Conservation (phyloP, 1,140 invertebrate species). For the Diabrotica undecimpunctata region DNA sequence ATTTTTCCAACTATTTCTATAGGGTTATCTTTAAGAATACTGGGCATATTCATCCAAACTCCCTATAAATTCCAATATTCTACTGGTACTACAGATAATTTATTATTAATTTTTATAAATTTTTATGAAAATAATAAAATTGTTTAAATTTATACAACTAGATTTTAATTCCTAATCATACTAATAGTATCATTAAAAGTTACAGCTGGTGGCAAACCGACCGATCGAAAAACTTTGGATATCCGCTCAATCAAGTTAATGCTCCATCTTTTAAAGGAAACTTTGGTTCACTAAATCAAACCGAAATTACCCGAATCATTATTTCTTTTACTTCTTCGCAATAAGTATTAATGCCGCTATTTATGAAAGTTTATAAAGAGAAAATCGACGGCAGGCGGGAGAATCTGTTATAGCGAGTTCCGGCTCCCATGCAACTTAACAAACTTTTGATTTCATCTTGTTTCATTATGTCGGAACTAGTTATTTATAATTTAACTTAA, state of each 20-base stretch:
- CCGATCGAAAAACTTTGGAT: too few species aligned
- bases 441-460: neutral
- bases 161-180: too few species aligned
- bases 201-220: too few species aligned
- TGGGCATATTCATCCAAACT: too few species aligned
- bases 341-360: neutral
- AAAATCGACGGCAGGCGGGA: neutral
- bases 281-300: neutral
- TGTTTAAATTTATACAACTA: too few species aligned
- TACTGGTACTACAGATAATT: too few species aligned
- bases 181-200: too few species aligned
- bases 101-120: too few species aligned
- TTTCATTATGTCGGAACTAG: neutral
- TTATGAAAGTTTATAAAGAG: constrained; percentile 1
- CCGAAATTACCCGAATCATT: neutral
- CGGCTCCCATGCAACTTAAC: neutral
- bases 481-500: neutral
- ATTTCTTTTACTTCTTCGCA: neutral
- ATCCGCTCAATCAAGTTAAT: neutral
- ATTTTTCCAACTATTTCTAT: too few species aligned
- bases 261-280: neutral
- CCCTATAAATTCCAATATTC: too few species aligned
- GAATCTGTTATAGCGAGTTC: neutral
- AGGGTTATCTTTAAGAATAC: too few species aligned
- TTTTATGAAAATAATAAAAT: too few species aligned